Evolutionary conservation across 2,113 vertebrate genomes (phyloP).

Genomic region (Microcebus griseorufus): DNA sequence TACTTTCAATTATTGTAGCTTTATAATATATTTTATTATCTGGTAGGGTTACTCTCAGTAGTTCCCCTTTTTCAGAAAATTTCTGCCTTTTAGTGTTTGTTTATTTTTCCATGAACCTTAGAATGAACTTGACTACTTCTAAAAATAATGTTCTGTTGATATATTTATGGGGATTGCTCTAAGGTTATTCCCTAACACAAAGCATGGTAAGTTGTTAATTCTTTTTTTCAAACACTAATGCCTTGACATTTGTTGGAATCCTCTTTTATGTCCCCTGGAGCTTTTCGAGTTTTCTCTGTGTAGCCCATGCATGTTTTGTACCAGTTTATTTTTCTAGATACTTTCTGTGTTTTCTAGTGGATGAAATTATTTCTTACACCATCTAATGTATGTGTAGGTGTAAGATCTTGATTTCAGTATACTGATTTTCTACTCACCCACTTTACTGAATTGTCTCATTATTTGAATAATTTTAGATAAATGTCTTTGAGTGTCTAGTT

Average conservation of each 20-base stretch:
- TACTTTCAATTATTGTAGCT: neutral
- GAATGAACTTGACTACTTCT: neutral
- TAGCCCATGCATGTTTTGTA: neutral
- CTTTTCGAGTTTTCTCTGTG: neutral
- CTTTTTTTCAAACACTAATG: neutral
- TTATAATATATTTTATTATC: neutral
- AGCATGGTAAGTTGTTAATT: neutral
- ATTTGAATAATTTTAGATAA: neutral
- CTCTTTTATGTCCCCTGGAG: neutral
- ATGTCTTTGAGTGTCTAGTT: neutral
- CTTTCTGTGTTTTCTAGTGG: neutral
- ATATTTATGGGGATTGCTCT: neutral
- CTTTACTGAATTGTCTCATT: constrained; percentile 5
- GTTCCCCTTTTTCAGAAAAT: neutral
- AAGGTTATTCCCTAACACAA: neutral
- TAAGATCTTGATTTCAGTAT: neutral
- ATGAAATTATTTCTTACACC: neutral
- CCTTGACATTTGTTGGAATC: neutral
- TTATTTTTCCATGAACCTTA: constrained; percentile 40
- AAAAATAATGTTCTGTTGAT: neutral
- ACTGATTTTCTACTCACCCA: neutral
- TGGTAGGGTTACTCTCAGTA: neutral
- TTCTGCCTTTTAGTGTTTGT: neutral
- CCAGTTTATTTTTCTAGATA: neutral
- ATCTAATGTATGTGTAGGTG: neutral